phyloP scores from a whole-genome alignment of 2,888 invertebrate genomes.

The Sminthurinus aureus region DNA sequence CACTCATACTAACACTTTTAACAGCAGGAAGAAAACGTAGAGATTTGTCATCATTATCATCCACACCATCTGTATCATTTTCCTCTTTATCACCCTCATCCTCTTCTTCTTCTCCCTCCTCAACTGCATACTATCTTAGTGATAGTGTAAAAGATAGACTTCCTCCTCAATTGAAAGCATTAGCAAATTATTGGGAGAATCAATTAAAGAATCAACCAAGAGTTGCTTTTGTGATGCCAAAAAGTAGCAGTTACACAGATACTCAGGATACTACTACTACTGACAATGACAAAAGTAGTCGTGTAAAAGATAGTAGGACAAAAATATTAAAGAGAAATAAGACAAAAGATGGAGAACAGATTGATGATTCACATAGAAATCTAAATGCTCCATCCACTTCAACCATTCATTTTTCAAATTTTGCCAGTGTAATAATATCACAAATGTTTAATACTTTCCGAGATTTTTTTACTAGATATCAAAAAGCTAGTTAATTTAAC shows the following conservation, averaged over 20 bases:
- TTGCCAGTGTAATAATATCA: slow-evolving; percentile 29
- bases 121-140: too few relatives aligned
- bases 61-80: background rate
- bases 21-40: slow-evolving; percentile 52
- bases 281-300: background rate
- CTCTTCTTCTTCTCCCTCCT: too few relatives aligned
- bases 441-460: slow-evolving; percentile 17
- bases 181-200: slow-evolving; percentile 9
- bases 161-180: background rate
- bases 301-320: background rate
- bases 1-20: slow-evolving; percentile 52
- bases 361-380: slow-evolving; percentile 1
- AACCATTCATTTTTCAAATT: slow-evolving; percentile 23
- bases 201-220: slow-evolving; percentile 11
- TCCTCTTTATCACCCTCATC: background rate
- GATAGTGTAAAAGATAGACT: slow-evolving; percentile 1
- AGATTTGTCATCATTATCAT: slow-evolving; percentile 21
- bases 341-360: background rate
- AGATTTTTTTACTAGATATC: slow-evolving; percentile 19
- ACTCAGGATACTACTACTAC: background rate
- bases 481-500: slow-evolving; percentile 1
- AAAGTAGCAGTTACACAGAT: background rate
- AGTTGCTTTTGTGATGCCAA: background rate
- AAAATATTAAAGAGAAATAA: background rate
- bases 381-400: slow-evolving; percentile 13